Base-by-base conservation (phyloP, 2,888 invertebrate genomes). In the Coleophora flavipennella region DNA sequence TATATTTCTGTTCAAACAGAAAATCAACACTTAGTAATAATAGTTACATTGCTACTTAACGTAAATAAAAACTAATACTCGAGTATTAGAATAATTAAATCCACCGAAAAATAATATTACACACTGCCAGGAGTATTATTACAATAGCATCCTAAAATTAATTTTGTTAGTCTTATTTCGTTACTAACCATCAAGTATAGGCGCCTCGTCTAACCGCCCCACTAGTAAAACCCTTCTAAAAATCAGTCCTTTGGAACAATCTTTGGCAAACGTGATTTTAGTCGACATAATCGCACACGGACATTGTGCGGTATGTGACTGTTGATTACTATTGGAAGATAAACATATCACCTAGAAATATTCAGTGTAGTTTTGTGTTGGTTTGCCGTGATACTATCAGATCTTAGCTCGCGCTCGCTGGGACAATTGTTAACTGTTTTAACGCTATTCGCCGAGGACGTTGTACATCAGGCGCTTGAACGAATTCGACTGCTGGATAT, bases 391-490 rank as follows among this genome's bases (percentile, higher is more conserved):
- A 29, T 29, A 20, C 20, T 20, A 20, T 6, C 20, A 20, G 20
- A 20, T 20, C 20, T 20, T 20, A 3, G 20, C 20, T 20, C 20
- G 20, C 20, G 6, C 20, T 20, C 20, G 14, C 14, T 20, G 14
- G 8, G 10, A 33, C 8, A n/a, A n/a, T 33, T n/a, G 31, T 31
- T 11, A 3, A 31, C 11, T n/a, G 31, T 10, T 10, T 10, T 31
- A 6, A 31, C 8, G 2, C 20, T 20, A 20, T 79, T 93, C 92
- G 54, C 93, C 92, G 70, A 95, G 87, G 54, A 96, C 94, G 85
- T 92, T 91, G 87, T 91, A 91, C 95, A 95, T 95, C 70, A 96
- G 90, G 72, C 95, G 91, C 77, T 93, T 94, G 88, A 96, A 96
- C 51, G 94, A 94, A 77, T 93, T 92, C 78, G 95, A 95, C 78